Conservation (phyloP, 1,140 invertebrate species). For the Lucilia cuprina region DNA sequence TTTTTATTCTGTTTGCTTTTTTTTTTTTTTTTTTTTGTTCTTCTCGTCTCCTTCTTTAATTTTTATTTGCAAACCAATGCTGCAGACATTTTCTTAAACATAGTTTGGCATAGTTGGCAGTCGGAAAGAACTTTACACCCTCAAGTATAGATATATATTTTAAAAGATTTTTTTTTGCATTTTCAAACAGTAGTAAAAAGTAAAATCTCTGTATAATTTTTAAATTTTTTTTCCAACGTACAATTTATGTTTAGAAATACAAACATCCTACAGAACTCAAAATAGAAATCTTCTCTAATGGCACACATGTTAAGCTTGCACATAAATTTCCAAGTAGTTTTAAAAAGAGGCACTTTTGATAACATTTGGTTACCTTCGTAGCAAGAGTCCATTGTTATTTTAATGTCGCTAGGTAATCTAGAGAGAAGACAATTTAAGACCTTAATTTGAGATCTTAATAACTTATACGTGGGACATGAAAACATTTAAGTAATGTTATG, state of each 20-base stretch:
- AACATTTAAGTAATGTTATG: no score
- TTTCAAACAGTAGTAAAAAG: background rate
- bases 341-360: no score
- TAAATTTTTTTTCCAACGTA: background rate
- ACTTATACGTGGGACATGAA: no score
- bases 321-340: no score
- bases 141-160: background rate
- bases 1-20: background rate
- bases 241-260: background rate
- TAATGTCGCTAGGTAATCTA: no score
- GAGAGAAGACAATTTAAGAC: no score
- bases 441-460: no score
- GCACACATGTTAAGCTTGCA: no score
- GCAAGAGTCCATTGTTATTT: no score
- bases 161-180: background rate
- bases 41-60: background rate
- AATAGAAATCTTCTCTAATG: background rate
- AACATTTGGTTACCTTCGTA: no score
- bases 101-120: background rate
- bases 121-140: background rate
- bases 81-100: background rate
- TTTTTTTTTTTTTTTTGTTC: no score
- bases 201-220: background rate
- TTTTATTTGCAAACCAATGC: background rate
- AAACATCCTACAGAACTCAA: background rate